Evolutionary conservation across 1,140 invertebrate genomes (phyloP).

Genomic region (Schlechtendalia chinensis): DNA sequence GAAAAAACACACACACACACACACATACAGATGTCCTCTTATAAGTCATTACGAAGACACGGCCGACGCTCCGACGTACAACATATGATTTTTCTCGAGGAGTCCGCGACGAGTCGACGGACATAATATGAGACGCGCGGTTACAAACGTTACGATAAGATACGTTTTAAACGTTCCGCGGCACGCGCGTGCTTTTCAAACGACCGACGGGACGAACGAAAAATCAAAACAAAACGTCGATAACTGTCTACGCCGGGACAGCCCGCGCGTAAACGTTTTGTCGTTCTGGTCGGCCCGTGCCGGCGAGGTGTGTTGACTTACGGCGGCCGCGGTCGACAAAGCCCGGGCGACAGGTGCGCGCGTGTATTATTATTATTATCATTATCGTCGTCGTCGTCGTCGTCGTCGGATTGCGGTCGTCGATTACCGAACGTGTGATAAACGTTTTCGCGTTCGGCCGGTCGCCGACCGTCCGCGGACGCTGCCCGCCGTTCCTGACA

Average conservation of each 20-base stretch:
- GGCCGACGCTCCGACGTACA: not conserved
- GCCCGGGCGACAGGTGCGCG: conserved; percentile 9
- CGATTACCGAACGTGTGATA: no score
- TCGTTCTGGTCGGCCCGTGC: not conserved
- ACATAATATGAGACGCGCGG: no score
- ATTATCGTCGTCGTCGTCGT: no score
- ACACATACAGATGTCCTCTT: not conserved
- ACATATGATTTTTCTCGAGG: not conserved
- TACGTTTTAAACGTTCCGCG: not conserved
- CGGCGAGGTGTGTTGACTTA: not conserved
- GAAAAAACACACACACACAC: no score
- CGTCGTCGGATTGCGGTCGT: not conserved
- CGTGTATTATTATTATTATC: not conserved
- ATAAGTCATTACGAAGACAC: not conserved
- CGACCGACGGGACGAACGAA: no score
- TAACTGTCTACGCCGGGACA: conserved; percentile 23
- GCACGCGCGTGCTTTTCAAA: conserved; percentile 1
- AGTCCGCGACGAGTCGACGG: no score
- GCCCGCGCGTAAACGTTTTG: conserved; percentile 19
- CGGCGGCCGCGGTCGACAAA: not conserved
- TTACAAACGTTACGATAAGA: no score
- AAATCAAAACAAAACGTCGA: conserved; percentile 18
- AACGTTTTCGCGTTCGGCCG: no score
- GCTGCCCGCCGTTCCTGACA: not conserved
- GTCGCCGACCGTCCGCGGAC: not conserved